Conservation (phyloP, 2,113 vertebrate genomes). For the Anser brachyrhynchus region DNA sequence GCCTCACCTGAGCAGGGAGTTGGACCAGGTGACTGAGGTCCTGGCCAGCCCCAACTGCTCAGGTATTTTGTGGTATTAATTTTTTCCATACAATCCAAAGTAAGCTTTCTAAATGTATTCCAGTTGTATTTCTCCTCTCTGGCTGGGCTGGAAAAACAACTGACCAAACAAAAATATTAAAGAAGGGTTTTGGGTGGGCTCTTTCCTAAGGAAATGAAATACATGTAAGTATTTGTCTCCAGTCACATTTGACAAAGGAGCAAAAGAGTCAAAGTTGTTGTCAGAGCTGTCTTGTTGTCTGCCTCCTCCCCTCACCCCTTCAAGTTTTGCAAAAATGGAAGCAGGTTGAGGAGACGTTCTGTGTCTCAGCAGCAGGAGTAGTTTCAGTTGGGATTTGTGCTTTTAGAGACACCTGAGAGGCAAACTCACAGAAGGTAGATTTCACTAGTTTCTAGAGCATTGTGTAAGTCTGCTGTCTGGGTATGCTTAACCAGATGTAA, state of each 20-base stretch:
- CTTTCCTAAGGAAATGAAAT: neutral
- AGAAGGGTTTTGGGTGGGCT: neutral
- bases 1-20: fast-evolving
- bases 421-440: neutral
- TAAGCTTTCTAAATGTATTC: neutral
- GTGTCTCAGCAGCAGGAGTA: neutral
- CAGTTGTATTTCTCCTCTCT: neutral
- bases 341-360: neutral
- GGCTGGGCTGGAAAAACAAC: neutral
- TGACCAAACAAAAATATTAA: neutral
- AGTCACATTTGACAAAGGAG: neutral
- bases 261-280: neutral
- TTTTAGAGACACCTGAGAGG: neutral
- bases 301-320: fast-evolving
- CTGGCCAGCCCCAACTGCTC: neutral
- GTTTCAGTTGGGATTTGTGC: neutral
- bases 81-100: neutral
- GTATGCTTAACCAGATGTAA: fast-evolving
- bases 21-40: neutral
- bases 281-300: neutral
- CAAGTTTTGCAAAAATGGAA: neutral
- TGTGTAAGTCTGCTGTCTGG: neutral
- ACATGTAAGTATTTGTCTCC: neutral
- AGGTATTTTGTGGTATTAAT: neutral
- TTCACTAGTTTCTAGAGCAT: neutral